These are phyloP conservation scores for Boloria selene DNA, from an alignment of 2,888 invertebrate species.

Conservation along the genomic window DNA sequence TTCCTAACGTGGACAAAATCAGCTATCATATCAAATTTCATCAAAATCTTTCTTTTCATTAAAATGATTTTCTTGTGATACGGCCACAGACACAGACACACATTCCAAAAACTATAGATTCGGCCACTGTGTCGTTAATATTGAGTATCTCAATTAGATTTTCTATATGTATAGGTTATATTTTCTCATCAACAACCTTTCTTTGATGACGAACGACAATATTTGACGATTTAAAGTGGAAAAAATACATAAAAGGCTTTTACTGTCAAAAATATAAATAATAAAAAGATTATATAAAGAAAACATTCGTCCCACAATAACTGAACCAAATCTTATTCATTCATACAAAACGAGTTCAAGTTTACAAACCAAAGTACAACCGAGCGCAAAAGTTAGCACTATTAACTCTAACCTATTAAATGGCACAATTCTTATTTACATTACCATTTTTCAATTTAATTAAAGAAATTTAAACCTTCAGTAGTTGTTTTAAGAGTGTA, in stretches of 20 bases:
- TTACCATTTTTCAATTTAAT: constrained; percentile 55
- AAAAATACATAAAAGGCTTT: not conserved
- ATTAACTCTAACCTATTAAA: constrained; percentile 48
- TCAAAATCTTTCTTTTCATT: too few species aligned
- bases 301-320: too few species aligned
- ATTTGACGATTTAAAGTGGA: not conserved
- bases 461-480: constrained; percentile 40
- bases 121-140: too few species aligned
- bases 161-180: too few species aligned
- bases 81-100: too few species aligned
- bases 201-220: not conserved
- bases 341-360: constrained; percentile 73
- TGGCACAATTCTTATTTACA: constrained; percentile 55
- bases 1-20: too few species aligned
- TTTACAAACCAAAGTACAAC: constrained; percentile 65
- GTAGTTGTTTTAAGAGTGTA: constrained; percentile 27
- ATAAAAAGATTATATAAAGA: constrained; percentile 10
- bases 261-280: constrained; percentile 11
- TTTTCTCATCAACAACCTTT: too few species aligned
- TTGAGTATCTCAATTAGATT: too few species aligned
- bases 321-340: constrained; percentile 52
- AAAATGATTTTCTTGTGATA: too few species aligned
- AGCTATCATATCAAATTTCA: too few species aligned
- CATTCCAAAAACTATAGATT: too few species aligned
- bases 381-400: constrained; percentile 52